phyloP scores from a whole-genome alignment of 2,113 vertebrate species.

The Sapajus apella region DNA sequence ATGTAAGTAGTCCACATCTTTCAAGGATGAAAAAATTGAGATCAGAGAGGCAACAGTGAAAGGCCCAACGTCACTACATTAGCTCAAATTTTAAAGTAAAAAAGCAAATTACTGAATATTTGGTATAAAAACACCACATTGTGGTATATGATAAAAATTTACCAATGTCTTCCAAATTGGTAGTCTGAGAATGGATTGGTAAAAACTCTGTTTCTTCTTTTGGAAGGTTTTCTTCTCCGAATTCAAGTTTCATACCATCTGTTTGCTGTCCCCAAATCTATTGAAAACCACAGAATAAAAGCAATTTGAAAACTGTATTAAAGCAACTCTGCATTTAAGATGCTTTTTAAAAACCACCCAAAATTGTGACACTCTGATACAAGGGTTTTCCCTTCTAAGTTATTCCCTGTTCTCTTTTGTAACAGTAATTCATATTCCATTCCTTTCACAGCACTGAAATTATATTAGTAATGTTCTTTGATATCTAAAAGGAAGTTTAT shows the following conservation, averaged over 20 bases:
- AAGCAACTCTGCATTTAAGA: slow-evolving; percentile 8
- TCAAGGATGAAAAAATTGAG: neutral
- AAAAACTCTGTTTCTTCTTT: slow-evolving; percentile 72
- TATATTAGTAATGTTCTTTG: neutral
- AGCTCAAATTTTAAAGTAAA: slow-evolving; percentile 41
- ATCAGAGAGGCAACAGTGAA: neutral
- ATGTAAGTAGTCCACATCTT: neutral
- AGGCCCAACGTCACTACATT: neutral
- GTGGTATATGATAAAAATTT: slow-evolving; percentile 59
- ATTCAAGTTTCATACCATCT: slow-evolving; percentile 76
- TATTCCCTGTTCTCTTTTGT: neutral
- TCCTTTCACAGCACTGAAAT: neutral
- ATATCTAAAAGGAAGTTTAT: neutral
- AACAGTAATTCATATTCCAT: neutral
- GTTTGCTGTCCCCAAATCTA: slow-evolving; percentile 81
- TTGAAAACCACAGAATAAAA: slow-evolving; percentile 50
- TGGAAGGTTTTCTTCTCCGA: slow-evolving; percentile 77
- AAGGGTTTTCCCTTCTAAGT: neutral
- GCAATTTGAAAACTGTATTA: neutral
- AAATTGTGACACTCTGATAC: neutral
- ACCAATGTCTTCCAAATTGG: slow-evolving; percentile 77
- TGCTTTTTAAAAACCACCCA: neutral
- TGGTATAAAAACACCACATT: neutral
- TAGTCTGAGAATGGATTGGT: slow-evolving; percentile 47
- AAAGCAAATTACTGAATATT: slow-evolving; percentile 18